A percentile compares a stretch with the other conserved stretches of the same genome.
phyloP scores from a whole-genome alignment of 2,797 vertebrate species.

The Catostomus latipinnis region DNA sequence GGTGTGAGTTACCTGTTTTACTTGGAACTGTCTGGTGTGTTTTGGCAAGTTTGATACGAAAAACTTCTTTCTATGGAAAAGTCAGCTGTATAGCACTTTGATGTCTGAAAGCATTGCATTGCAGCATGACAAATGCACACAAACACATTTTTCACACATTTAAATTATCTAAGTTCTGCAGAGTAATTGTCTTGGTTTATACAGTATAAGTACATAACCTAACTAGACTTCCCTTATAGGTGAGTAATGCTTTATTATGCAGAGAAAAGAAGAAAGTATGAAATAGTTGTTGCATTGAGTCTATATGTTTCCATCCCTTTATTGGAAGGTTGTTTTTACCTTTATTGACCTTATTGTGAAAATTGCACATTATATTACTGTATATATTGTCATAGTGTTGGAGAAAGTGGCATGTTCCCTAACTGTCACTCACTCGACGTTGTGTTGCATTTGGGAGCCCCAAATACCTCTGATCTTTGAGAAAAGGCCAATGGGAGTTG shows the following conservation, averaged over 20 bases:
- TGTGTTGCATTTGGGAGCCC: too few species aligned
- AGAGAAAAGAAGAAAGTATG: neutral
- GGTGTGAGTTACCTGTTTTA: conserved; percentile 35
- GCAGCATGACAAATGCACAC: conserved; percentile 25
- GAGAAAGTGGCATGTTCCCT: neutral
- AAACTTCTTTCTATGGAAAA: conserved; percentile 25
- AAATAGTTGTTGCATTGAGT: neutral
- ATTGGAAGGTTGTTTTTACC: neutral
- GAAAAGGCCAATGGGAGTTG: too few species aligned
- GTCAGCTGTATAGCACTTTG: conserved; percentile 34
- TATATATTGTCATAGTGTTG: neutral
- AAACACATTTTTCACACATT: conserved; percentile 29
- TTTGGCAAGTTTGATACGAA: conserved; percentile 31
- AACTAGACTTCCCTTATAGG: neutral
- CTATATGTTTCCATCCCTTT: neutral
- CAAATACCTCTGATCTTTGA: too few species aligned
- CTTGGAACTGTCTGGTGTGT: conserved; percentile 41
- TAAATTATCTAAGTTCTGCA: neutral
- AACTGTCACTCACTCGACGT: too few species aligned
- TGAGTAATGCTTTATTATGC: neutral
- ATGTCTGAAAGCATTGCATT: conserved; percentile 37
- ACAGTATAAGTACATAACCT: neutral
- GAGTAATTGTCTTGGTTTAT: conserved; percentile 8
- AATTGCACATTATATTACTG: conserved; percentile 15
- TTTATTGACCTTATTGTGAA: conserved; percentile 6